Percentiles rank a stretch among this genome's conserved stretches.
Evolutionary conservation across 2,888 invertebrate species (phyloP).

Genomic region (Apotomis betuletana): DNA sequence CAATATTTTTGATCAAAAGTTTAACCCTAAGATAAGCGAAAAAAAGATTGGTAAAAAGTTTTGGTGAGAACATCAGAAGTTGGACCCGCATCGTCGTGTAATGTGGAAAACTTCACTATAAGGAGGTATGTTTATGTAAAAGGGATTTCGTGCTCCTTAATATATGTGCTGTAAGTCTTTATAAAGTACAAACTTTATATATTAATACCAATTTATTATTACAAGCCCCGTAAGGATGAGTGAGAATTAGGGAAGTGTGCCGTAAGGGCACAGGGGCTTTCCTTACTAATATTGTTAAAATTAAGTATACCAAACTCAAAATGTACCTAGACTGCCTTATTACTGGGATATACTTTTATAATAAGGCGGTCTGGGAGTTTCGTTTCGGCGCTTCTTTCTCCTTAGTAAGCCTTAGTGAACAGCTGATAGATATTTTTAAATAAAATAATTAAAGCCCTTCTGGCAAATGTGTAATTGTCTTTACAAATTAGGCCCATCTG

Average conservation of each 20-base stretch:
- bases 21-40: conserved; percentile 9
- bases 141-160: conserved; percentile 13
- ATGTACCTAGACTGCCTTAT: no score
- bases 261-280: neutral
- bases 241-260: neutral
- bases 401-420: no score
- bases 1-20: conserved; percentile 23
- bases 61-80: conserved; percentile 19
- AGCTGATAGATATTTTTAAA: no score
- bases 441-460: no score
- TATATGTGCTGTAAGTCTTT: neutral
- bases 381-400: no score
- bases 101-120: conserved; percentile 27
- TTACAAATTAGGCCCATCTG: no score
- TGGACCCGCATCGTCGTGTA: conserved; percentile 24
- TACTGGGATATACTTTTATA: no score
- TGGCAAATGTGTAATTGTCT: no score
- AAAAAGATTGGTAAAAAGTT: conserved; percentile 31
- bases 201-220: conserved; percentile 5
- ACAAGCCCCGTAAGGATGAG: neutral
- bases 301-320: no score
- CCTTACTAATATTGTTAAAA: no score
- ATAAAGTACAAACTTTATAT: neutral
- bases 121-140: conserved; percentile 29
- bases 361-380: no score